These are phyloP conservation scores for Dynastes grantii DNA, from an alignment of 2,888 invertebrate genomes.

Conservation along the genomic window DNA sequence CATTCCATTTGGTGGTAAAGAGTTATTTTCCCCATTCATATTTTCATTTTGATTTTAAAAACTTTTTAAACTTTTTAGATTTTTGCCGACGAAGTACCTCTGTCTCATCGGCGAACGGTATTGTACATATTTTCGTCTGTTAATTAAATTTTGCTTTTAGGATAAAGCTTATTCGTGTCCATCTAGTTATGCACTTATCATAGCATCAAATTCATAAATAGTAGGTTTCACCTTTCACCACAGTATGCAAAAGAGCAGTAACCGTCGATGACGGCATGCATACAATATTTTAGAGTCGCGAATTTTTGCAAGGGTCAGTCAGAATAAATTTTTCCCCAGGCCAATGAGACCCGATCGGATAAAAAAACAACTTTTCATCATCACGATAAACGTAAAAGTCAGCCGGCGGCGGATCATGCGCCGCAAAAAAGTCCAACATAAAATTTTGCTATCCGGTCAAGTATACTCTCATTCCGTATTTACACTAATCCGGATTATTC, in stretches of 20 bases:
- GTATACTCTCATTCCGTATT: slow-evolving; percentile 29
- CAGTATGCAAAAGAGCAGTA: not conserved
- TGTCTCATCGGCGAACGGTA: not conserved
- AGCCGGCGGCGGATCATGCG: not conserved
- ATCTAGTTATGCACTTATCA: not conserved
- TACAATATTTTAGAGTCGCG: not conserved
- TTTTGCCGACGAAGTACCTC: not conserved
- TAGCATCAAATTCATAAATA: not conserved
- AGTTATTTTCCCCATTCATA: too few relatives aligned
- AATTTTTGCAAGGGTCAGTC: not conserved
- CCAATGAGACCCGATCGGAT: slow-evolving; percentile 5
- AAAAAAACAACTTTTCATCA: slow-evolving; percentile 19
- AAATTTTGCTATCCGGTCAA: slow-evolving; percentile 38
- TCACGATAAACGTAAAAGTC: slow-evolving; percentile 6
- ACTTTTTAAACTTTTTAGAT: too few relatives aligned
- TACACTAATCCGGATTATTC: slow-evolving; percentile 43
- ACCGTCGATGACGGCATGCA: not conserved
- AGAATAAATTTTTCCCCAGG: not conserved
- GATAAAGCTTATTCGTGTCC: not conserved
- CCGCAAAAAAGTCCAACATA: slow-evolving; percentile 4
- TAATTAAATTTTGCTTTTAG: not conserved
- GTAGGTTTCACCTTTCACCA: not conserved
- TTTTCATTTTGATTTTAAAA: too few relatives aligned
- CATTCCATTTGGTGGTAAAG: too few relatives aligned
- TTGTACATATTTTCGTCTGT: not conserved